Evolutionary conservation across 2,888 invertebrate genomes (phyloP).

Genomic region (Nymphalis polychloros): DNA sequence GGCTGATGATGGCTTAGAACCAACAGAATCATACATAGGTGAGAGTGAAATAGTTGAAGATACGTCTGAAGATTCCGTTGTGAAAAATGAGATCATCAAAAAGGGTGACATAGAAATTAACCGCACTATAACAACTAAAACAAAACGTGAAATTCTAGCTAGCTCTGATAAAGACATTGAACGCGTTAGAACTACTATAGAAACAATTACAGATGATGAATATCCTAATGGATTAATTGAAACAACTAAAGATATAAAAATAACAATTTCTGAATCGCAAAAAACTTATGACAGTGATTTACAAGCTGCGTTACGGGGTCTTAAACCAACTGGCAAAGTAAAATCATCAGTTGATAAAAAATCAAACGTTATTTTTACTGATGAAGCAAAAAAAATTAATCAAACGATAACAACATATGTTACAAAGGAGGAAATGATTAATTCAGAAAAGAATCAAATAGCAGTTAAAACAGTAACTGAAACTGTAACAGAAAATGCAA

Average conservation of each 20-base stretch:
- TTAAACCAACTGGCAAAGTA: slow-evolving; percentile 66
- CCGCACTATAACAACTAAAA: slow-evolving; percentile 72
- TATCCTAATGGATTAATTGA: slow-evolving; percentile 81
- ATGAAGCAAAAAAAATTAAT: slow-evolving; percentile 70
- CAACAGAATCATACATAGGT: slow-evolving; percentile 53
- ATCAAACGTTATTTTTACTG: slow-evolving; percentile 67
- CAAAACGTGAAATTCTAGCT: slow-evolving; percentile 72
- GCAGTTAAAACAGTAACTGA: slow-evolving; percentile 75
- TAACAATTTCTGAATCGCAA: slow-evolving; percentile 77
- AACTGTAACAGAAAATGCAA: slow-evolving; percentile 72
- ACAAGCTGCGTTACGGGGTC: slow-evolving; percentile 74
- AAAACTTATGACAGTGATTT: slow-evolving; percentile 71
- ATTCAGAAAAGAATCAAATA: slow-evolving; percentile 63
- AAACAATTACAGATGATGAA: slow-evolving; percentile 73
- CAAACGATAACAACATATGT: slow-evolving; percentile 70
- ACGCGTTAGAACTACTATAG: slow-evolving; percentile 82
- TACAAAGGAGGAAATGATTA: slow-evolving; percentile 73
- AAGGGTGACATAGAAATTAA: slow-evolving; percentile 63
- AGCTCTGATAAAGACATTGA: slow-evolving; percentile 78
- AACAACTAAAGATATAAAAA: slow-evolving; percentile 78
- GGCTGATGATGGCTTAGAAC: slow-evolving; percentile 45
- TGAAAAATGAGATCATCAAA: slow-evolving; percentile 64
- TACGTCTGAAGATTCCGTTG: slow-evolving; percentile 65
- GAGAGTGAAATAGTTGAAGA: slow-evolving; percentile 70
- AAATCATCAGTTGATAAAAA: slow-evolving; percentile 76